phyloP scores from a whole-genome alignment of 2,113 vertebrate species.

The Protobothrops flavoviridis region DNA sequence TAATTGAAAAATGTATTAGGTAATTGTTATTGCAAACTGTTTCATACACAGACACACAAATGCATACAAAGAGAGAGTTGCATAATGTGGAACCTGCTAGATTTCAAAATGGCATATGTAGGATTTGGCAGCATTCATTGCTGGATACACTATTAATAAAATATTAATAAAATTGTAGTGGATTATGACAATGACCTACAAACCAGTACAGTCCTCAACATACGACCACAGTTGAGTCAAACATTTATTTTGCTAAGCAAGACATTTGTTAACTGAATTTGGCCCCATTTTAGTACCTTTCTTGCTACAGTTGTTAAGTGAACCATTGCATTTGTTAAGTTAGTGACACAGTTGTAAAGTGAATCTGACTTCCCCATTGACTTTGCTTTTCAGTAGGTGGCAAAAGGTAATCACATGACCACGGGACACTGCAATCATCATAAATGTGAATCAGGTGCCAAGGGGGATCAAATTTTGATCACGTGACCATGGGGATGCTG shows the following conservation, averaged over 20 bases:
- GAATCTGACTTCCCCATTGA: not conserved
- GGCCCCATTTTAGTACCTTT: not conserved
- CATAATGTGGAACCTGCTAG: not conserved
- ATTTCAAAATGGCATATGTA: not conserved
- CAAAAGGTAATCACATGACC: not conserved
- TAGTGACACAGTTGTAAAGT: not conserved
- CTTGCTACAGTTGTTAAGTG: not conserved
- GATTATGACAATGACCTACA: not conserved
- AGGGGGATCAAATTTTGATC: not conserved
- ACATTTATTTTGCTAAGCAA: not conserved
- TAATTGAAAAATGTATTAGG: not conserved
- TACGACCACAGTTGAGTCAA: not conserved
- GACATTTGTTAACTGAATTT: not conserved
- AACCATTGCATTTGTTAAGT: not conserved
- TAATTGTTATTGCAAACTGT: not conserved
- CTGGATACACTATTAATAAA: not conserved
- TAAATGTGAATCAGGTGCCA: not conserved
- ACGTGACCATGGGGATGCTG: not conserved
- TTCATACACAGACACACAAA: not conserved
- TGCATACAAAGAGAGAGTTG: not conserved
- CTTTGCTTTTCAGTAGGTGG: not conserved
- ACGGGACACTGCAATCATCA: not conserved
- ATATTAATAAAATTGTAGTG: not conserved
- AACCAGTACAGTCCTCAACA: not conserved
- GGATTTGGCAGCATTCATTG: not conserved